phyloP scores from a whole-genome alignment of 1,140 invertebrate genomes.

The Drosophila busckii region DNA sequence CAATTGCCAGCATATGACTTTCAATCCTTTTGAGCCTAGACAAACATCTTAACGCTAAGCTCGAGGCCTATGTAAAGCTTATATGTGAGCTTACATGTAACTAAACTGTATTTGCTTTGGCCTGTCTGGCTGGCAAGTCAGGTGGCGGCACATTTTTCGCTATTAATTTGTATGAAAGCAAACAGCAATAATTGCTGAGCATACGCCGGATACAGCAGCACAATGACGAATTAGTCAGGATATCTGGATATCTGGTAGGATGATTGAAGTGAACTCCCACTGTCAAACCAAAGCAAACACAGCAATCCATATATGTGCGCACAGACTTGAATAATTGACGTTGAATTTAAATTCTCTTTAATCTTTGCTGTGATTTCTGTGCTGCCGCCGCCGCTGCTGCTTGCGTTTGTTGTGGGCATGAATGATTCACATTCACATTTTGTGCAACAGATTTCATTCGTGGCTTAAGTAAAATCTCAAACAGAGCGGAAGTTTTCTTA shows the following conservation, averaged over 20 bases:
- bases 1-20: conserved; percentile 2
- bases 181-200: conserved; percentile 38
- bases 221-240: no score
- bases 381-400: conserved; percentile 10
- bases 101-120: conserved; percentile 18
- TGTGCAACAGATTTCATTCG: conserved; percentile 21
- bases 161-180: conserved; percentile 55
- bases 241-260: no score
- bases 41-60: conserved; percentile 25
- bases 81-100: conserved; percentile 35
- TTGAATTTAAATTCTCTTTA: conserved; percentile 46
- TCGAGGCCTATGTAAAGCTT: conserved; percentile 22
- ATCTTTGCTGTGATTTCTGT: conserved; percentile 48
- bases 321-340: conserved; percentile 57
- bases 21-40: conserved; percentile 31
- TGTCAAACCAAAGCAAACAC: conserved; percentile 45
- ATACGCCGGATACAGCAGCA: conserved; percentile 31
- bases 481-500: no score
- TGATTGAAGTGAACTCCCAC: conserved; percentile 45
- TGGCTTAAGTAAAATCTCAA: no score
- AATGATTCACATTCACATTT: conserved; percentile 39
- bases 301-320: conserved; percentile 35
- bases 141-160: conserved; percentile 30
- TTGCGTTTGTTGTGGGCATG: conserved; percentile 36
- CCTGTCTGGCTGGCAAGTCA: conserved; percentile 11